phyloP scores from a whole-genome alignment of 2,797 vertebrate genomes.

The Antrozous pallidus region DNA sequence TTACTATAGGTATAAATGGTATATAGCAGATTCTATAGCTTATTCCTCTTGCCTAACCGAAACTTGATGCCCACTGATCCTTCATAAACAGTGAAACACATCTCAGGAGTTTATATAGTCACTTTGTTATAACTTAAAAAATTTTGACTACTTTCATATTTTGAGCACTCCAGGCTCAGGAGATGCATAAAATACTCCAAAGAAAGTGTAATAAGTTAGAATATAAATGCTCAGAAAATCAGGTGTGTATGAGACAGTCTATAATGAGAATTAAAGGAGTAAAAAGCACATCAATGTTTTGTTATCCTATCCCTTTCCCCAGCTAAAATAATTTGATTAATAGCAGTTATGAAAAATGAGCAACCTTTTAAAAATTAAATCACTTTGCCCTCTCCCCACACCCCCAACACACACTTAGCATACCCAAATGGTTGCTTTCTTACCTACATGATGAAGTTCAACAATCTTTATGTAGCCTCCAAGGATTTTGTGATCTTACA shows the following conservation, averaged over 20 bases:
- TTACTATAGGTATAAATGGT: not conserved
- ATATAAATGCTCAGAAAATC: slow-evolving; percentile 3
- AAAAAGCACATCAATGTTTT: not conserved
- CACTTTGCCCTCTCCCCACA: not conserved
- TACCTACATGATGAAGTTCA: not conserved
- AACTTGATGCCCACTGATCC: not conserved
- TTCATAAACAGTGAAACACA: not conserved
- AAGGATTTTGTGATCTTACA: not conserved
- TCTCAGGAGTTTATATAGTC: not conserved
- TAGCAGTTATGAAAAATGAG: not conserved
- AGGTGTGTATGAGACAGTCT: not conserved
- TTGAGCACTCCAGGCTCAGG: not conserved
- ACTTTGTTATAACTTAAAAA: not conserved
- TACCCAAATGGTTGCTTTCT: not conserved
- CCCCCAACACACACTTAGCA: not conserved
- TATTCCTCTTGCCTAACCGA: not conserved
- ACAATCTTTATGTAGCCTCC: not conserved
- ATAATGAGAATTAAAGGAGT: not conserved
- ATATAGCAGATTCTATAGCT: not conserved
- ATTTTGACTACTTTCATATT: not conserved
- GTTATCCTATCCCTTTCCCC: not conserved
- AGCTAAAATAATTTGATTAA: slow-evolving; percentile 2
- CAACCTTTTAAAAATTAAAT: not conserved
- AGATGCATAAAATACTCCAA: not conserved
- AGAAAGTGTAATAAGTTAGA: not conserved